Percentiles rank a stretch among this genome's conserved stretches.
Evolutionary conservation across 2,888 invertebrate species (phyloP).

Genomic region (Urechis unicinctus): DNA sequence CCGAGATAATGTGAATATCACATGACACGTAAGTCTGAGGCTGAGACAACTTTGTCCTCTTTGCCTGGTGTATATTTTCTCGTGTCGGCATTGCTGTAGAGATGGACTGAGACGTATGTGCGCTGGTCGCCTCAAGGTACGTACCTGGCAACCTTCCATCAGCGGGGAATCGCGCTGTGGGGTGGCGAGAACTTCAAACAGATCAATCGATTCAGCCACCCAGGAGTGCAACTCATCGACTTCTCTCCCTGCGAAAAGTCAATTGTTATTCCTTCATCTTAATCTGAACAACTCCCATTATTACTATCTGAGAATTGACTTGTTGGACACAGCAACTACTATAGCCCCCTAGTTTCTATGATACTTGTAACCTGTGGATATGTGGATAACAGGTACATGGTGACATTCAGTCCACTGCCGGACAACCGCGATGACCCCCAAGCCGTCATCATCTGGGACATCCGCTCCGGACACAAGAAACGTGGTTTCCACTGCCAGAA

Average conservation of each 20-base stretch:
- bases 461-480: conserved; percentile 87
- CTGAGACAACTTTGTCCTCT: too few species aligned
- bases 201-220: conserved; percentile 79
- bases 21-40: not conserved
- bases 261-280: conserved; percentile 8
- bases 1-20: not conserved
- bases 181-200: conserved; percentile 89
- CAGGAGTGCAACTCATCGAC: conserved; percentile 87
- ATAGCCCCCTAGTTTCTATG: too few species aligned
- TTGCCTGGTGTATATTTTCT: not conserved
- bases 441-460: conserved; percentile 90
- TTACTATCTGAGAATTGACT: too few species aligned
- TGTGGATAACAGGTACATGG: conserved; percentile 79
- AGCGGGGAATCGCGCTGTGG: conserved; percentile 93
- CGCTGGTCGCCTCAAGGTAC: conserved; percentile 97
- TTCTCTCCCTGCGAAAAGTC: conserved; percentile 95
- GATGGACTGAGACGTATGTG: conserved; percentile 93
- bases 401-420: conserved; percentile 82
- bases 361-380: too few species aligned
- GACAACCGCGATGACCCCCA: conserved; percentile 64
- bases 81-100: conserved; percentile 55
- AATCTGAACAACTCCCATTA: too few species aligned
- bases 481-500: conserved; percentile 71
- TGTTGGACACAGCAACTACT: too few species aligned
- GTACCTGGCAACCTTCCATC: conserved; percentile 92